phyloP scores from a whole-genome alignment of 2,797 vertebrate genomes.

The Argya squamiceps region DNA sequence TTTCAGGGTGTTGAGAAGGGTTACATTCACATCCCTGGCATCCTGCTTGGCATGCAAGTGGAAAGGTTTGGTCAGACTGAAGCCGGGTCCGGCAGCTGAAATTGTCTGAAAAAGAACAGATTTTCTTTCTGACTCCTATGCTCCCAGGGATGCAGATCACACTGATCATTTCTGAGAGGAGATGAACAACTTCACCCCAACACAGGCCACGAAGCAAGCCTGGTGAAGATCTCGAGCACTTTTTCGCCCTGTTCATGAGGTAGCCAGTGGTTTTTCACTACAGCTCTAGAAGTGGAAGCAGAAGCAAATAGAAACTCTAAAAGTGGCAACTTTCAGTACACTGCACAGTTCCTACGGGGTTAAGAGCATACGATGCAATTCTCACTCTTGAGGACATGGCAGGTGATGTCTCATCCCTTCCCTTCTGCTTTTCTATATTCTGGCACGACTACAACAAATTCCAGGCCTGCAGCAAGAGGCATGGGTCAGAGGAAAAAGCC shows the following conservation, averaged over 20 bases:
- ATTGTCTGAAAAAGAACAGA: not conserved
- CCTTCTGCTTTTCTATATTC: not conserved
- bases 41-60: not conserved
- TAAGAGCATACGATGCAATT: not conserved
- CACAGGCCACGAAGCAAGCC: not conserved
- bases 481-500: not conserved
- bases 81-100: not conserved
- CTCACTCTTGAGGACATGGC: not conserved
- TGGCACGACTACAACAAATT: not conserved
- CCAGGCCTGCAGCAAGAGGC: not conserved
- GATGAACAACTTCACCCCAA: not conserved
- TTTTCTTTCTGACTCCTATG: not conserved
- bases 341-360: not conserved
- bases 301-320: not conserved
- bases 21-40: too few species aligned
- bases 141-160: not conserved
- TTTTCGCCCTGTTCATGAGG: not conserved
- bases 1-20: not conserved
- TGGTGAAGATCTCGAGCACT: fast-evolving
- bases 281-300: not conserved
- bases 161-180: not conserved
- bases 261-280: not conserved
- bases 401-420: not conserved
- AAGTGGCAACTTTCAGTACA: not conserved
- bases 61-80: not conserved